Percentiles rank a stretch among this genome's conserved stretches.
Evolutionary conservation across 2,888 invertebrate genomes (phyloP).

Genomic region (Tinea trinotella): DNA sequence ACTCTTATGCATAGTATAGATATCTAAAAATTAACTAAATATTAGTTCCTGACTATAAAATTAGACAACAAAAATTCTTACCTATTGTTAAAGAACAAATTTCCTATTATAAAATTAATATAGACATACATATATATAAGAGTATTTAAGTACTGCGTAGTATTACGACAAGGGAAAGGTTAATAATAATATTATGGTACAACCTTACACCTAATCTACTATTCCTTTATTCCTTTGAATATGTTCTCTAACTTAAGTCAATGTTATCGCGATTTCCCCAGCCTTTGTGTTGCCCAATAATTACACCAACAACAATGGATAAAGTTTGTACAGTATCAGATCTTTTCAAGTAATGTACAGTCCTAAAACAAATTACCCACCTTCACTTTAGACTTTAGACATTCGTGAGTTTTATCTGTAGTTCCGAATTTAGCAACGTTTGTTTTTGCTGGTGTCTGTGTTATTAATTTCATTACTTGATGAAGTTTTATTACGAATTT

Average conservation of each 20-base stretch:
- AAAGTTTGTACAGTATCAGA: constrained; percentile 1
- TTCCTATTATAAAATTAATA: too few species aligned
- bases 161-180: neutral
- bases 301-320: constrained; percentile 12
- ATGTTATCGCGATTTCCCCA: constrained; percentile 16
- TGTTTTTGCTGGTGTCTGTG: too few species aligned
- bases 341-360: neutral
- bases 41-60: too few species aligned
- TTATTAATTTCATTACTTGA: too few species aligned
- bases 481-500: too few species aligned
- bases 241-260: neutral
- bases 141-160: too few species aligned
- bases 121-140: too few species aligned
- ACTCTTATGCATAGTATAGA: too few species aligned
- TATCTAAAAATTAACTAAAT: too few species aligned
- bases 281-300: constrained; percentile 16
- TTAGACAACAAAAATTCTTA: too few species aligned
- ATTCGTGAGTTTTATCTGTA: neutral
- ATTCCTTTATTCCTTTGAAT: neutral
- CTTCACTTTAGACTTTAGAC: neutral
- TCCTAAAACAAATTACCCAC: neutral
- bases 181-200: neutral
- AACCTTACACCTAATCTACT: neutral
- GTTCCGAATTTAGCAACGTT: neutral
- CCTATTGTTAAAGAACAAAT: too few species aligned